A percentile compares a stretch with the other conserved stretches of the same genome.
phyloP scores from a whole-genome alignment of 1,140 invertebrate genomes.

The Antheraea pernyi region DNA sequence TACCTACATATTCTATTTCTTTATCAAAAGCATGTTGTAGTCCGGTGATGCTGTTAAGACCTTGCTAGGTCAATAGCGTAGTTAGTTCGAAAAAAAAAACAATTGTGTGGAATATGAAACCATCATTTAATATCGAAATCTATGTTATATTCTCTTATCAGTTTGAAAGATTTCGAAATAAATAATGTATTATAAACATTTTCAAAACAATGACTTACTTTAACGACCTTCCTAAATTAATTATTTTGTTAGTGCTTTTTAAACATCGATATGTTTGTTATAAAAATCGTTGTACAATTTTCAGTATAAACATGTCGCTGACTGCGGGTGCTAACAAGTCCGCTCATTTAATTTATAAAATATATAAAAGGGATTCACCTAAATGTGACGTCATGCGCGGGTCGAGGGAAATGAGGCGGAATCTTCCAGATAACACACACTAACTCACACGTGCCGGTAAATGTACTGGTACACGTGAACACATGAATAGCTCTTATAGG shows the following conservation, averaged over 20 bases:
- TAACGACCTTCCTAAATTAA: too few species aligned
- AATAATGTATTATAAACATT: too few species aligned
- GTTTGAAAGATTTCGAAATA: too few species aligned
- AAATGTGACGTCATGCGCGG: conserved; percentile 63
- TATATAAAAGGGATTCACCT: conserved; percentile 9
- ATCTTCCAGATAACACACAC: conserved; percentile 77
- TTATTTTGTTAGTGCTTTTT: background rate
- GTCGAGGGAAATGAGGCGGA: conserved; percentile 76
- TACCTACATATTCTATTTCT: too few species aligned
- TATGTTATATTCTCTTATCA: too few species aligned
- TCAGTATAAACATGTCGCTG: background rate
- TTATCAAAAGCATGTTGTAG: too few species aligned
- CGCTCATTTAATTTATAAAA: conserved; percentile 1
- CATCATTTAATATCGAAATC: too few species aligned
- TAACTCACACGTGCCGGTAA: conserved; percentile 27
- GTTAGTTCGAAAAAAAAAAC: too few species aligned
- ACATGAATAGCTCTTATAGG: conserved; percentile 47
- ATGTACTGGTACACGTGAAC: conserved; percentile 36
- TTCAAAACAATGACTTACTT: too few species aligned
- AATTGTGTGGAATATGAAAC: too few species aligned
- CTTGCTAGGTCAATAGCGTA: too few species aligned
- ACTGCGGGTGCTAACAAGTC: background rate
- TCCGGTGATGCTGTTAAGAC: too few species aligned
- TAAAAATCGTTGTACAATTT: background rate
- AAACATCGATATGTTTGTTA: background rate